phyloP scores from a whole-genome alignment of 2,797 vertebrate genomes.

The Odontamblyopus rebecca region DNA sequence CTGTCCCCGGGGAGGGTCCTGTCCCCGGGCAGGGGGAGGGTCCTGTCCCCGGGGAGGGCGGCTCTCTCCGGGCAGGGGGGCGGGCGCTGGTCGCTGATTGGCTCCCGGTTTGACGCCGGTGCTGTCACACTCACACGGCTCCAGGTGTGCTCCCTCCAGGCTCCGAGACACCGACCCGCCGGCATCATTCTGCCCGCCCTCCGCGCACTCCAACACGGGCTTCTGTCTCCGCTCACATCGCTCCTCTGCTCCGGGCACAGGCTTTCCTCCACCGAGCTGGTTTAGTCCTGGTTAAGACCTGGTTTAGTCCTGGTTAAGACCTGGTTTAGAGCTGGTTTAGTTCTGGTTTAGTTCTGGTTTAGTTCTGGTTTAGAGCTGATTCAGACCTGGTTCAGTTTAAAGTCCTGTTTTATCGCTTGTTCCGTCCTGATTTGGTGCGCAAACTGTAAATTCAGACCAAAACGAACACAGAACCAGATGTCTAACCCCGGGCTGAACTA shows the following conservation, averaged over 20 bases:
- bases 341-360: not conserved
- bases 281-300: not conserved
- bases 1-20: no score
- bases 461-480: not conserved
- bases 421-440: no score
- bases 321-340: no score
- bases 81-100: conserved; percentile 16
- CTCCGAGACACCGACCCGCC: not conserved
- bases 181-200: not conserved
- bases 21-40: not conserved
- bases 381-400: no score
- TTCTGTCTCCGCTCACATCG: not conserved
- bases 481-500: not conserved
- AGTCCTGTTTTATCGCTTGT: not conserved
- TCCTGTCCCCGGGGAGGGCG: not conserved
- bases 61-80: not conserved
- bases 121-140: conserved; percentile 29
- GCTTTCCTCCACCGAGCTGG: not conserved
- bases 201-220: not conserved
- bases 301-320: no score
- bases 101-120: conserved; percentile 69
- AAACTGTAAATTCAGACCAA: no score
- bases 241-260: not conserved
- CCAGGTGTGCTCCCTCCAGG: conserved; percentile 3
- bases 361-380: no score